A percentile compares a stretch with the other conserved stretches of the same genome.
phyloP scores from a whole-genome alignment of 2,888 invertebrate species.

The Hipparchia sbordonii region DNA sequence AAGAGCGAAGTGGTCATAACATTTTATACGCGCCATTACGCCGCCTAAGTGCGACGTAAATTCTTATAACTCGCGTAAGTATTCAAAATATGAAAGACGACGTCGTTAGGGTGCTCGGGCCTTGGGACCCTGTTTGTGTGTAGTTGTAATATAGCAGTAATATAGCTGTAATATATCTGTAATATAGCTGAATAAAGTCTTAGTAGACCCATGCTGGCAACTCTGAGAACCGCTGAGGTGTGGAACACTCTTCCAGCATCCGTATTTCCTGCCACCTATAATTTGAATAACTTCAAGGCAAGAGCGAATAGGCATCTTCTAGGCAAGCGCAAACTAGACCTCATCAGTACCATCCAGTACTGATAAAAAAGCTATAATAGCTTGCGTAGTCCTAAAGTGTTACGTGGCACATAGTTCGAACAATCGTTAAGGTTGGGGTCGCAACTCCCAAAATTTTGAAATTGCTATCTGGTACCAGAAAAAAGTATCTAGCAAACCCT shows the following conservation, averaged over 20 bases:
- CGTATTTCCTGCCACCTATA: too few relatives aligned
- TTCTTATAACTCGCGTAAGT: conserved; percentile 80
- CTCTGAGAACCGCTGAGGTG: too few relatives aligned
- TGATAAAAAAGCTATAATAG: not conserved
- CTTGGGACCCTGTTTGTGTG: conserved; percentile 32
- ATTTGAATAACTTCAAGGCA: too few relatives aligned
- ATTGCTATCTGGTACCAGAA: too few relatives aligned
- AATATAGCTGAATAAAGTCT: conserved; percentile 1
- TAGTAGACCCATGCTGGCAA: conserved; percentile 2
- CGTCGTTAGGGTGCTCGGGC: conserved; percentile 53
- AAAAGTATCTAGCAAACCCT: too few relatives aligned
- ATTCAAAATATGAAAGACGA: conserved; percentile 80
- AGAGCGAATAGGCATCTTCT: too few relatives aligned
- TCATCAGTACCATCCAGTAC: too few relatives aligned
- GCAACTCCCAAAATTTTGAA: too few relatives aligned
- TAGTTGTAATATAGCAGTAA: conserved; percentile 5
- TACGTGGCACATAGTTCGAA: too few relatives aligned
- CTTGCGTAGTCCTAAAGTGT: not conserved
- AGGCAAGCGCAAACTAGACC: too few relatives aligned
- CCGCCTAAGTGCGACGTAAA: conserved; percentile 78
- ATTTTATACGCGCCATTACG: conserved; percentile 79
- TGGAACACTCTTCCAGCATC: too few relatives aligned
- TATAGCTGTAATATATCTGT: not conserved
- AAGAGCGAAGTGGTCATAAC: conserved; percentile 76
- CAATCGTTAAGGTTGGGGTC: too few relatives aligned